Base-by-base conservation (phyloP, 1,140 invertebrate genomes). In the Aphaenogaster floridana region DNA sequence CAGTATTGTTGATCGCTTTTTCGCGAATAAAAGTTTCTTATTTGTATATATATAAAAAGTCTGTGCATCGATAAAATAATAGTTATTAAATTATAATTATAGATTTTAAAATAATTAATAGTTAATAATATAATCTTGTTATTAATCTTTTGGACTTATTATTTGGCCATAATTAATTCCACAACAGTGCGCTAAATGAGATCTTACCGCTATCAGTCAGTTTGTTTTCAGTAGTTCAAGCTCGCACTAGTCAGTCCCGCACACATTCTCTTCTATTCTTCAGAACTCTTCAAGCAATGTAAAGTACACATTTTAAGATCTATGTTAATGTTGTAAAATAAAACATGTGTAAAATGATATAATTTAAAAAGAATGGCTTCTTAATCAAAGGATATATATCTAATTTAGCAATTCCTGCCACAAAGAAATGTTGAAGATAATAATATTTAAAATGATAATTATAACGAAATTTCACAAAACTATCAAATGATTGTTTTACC, bases 101-200 rank as follows among this genome's bases (percentile, higher is more conserved):
- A 52, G 9, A 45, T 28, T 15, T 28, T 15, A 28, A 28, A 54
- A 8, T 66, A 76, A 57, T 42, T 21, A 28, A 42, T 21, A 7
- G 15, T 76, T 42, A 59, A 76, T 21, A 45, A 54, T n/a, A 57
- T 54, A 52, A 72, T 34, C 5, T 15, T 6, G 6, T 77, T 59
- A 45, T 42, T 68, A 21, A 77, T 45, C 6, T 77, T 61, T 63
- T 9, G n/a, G 1, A 28, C 3, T 36, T 68, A 68, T 15, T 34
- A 77, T 77, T 77, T 77, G 59, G 11, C 28, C 34, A 28, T 42
- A 21, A 76, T 59, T 71, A 45, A 71, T 69, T 81, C 21, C 9
- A 54, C 3, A 15, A 68, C 2, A 54, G 8, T 28, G 7, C 5
- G 13, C 28, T 42, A 48, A 39, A 52, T 52, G 4, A 39, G 11